Evolutionary conservation across 2,888 invertebrate genomes (phyloP), one percentile per base, ranked within the genome.

Genomic region (Halictus quadricinctus): DNA sequence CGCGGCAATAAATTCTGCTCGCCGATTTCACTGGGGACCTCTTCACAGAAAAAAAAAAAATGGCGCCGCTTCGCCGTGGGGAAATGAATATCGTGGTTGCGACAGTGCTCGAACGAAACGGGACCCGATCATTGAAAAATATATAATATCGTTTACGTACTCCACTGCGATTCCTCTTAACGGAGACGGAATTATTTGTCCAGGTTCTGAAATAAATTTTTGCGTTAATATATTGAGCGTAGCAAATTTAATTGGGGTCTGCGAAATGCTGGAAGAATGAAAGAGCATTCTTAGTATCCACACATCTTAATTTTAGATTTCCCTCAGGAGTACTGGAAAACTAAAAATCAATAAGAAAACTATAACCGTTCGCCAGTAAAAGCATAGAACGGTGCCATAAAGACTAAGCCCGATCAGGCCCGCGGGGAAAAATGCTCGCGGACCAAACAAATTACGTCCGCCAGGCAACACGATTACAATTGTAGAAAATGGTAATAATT

Each of bases 1-100:
- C 58, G 64, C 60, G 66, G 77, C 72, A 58, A 87, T 86, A 83
- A 86, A 83, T 86, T 69, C 21, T 64, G 6, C 72, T 48, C 66
- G 54, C 81, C 18, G 83, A 83, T 83, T 85, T 86, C 86, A 72
- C 70, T 29, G 69, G 72, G 36, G 29, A 54, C 36, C 73, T 25
- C 29, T 54, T 73, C n/a, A 60, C 76, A 75, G 70, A 69, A 69
- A 41, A 73, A 69, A 69, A 41, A 41, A n/a, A 4, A 66, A 69
- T 41, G 41, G 41, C 36, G n/a, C 21, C 64, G 72, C 80, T 80
- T 58, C 73, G 12, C 69, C 21, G 8, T 41, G 41, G 69, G 41
- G 69, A 46, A 43, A 72, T 46, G 70, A 46, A 72, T 72, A 46
- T 46, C 25, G 70, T 46, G 21, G 18, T 2, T 25, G 36, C 70